Evolutionary conservation across 2,888 invertebrate species (phyloP).

Genomic region (Lasioglossum oenotherae): DNA sequence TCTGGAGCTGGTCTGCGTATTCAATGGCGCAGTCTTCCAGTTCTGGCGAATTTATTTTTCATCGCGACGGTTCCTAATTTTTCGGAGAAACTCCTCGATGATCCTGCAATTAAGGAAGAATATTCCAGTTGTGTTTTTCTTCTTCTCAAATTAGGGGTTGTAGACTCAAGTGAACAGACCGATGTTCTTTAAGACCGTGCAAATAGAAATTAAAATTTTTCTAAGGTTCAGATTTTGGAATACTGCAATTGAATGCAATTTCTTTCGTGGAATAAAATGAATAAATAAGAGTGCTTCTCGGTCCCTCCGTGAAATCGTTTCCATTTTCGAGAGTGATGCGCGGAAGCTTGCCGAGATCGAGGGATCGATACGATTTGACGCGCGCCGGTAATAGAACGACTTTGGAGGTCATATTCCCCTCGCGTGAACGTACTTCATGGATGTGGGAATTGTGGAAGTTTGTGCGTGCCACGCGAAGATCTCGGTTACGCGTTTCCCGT

Average conservation of each 20-base stretch:
- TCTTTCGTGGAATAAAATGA: not conserved
- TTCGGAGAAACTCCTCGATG: not conserved
- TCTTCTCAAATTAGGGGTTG: no score
- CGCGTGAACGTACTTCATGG: constrained; percentile 10
- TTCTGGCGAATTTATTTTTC: not conserved
- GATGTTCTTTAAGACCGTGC: no score
- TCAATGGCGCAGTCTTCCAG: not conserved
- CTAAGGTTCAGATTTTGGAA: no score
- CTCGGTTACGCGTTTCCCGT: not conserved
- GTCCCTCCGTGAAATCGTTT: not conserved
- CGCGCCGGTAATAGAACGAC: constrained; percentile 60
- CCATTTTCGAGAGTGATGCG: not conserved
- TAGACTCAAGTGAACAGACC: no score
- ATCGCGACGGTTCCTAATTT: not conserved
- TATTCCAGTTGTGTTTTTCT: no score
- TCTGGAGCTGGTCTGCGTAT: no score
- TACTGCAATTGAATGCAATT: no score
- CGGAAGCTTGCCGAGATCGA: constrained; percentile 23
- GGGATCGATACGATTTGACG: constrained; percentile 56
- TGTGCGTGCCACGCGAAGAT: constrained; percentile 1
- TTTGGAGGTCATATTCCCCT: not conserved
- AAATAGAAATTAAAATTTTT: no score
- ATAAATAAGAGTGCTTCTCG: not conserved
- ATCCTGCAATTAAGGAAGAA: not conserved
- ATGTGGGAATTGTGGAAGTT: constrained; percentile 22